Base-by-base conservation (phyloP, 2,888 invertebrate species). In the Drosophila greeni region DNA sequence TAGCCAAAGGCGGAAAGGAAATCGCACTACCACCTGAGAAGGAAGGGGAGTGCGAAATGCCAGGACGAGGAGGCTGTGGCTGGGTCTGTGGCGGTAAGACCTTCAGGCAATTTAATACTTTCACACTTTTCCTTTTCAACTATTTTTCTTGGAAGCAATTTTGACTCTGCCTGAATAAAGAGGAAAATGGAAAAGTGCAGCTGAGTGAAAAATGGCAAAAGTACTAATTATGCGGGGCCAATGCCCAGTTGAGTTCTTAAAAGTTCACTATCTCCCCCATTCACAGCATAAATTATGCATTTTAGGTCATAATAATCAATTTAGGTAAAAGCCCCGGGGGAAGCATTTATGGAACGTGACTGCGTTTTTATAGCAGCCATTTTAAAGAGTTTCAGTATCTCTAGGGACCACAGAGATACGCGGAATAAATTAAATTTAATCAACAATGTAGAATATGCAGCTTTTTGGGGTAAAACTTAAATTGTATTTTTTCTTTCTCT, bases 301-400 rank as follows among this genome's bases (percentile, higher is more conserved):
- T 55, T 58, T 43, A 36, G 37, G 59, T 65, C 56, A 48, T 67
- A 73, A 73, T 75, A 73, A 72, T 78, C 72, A 73, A 77, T 81
- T 73, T 69, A 29, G 24, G 24, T 18, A 40, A 53, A 37, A 55
- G 26, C 55, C 64, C 58, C 55, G 11, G 9, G 58, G 65, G 54
- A 49, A 26, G 37, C 55, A 70, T 75, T 69, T 34, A 18, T 48
- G 67, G 49, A 45, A 69, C 73, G 73, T 78, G 82, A 77, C 73
- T 54, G 14, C 58, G 66, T 64, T 68, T 42, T 67, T 56, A 73
- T 73, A 62, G 48, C 31, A 11, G 3, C 36, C 24, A 56, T 47
- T 34, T 29, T 16, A 61, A 61, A 43, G 9, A 49, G 12, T 49
- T 40, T 29, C 2, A 12, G 8, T 14, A 18, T 14, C 18, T 31